phyloP scores from a whole-genome alignment of 2,797 vertebrate genomes.

The Buceros bicornis region DNA sequence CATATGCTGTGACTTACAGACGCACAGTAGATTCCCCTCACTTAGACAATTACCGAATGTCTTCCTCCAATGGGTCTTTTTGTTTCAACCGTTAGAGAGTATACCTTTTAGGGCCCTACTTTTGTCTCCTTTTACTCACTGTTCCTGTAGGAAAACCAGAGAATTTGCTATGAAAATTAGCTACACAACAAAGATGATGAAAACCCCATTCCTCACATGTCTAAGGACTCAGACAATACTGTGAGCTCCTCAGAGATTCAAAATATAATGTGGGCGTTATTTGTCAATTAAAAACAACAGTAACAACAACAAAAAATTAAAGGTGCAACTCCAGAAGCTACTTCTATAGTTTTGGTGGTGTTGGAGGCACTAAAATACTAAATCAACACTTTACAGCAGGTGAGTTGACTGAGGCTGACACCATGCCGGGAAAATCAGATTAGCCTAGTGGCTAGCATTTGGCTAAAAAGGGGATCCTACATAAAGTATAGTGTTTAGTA shows the following conservation, averaged over 20 bases:
- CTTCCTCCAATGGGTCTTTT: not conserved
- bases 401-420: not conserved
- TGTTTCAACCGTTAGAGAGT: not conserved
- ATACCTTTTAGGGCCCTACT: not conserved
- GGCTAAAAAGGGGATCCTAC: not conserved
- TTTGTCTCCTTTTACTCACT: not conserved
- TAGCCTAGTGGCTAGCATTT: not conserved
- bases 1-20: not conserved
- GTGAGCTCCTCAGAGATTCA: not conserved
- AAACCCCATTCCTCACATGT: not conserved
- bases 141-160: not conserved
- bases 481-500: not conserved
- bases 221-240: not conserved
- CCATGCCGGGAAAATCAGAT: not conserved
- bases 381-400: not conserved
- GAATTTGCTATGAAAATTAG: not conserved
- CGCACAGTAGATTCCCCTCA: not conserved
- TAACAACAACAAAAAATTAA: not conserved
- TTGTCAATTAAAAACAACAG: not conserved
- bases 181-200: not conserved
- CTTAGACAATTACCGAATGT: not conserved
- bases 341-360: not conserved
- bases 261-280: not conserved
- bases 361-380: conserved; percentile 10
- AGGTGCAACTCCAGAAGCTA: not conserved